Base-by-base conservation (phyloP, 2,888 invertebrate genomes). In the Noctua janthina region DNA sequence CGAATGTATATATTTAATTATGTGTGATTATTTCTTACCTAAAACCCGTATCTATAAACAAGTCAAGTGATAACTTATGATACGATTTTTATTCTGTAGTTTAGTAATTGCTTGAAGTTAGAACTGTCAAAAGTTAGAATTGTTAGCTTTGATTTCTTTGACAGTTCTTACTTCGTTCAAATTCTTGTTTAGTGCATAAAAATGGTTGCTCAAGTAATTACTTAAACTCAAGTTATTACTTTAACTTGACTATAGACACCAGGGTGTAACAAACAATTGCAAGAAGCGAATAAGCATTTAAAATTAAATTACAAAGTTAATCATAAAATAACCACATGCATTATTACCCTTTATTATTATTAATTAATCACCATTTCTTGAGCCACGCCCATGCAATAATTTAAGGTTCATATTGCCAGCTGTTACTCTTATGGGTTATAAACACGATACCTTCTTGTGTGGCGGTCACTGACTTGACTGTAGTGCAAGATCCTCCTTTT, bases 241-340 rank as follows among this genome's bases (percentile, higher is more conserved):
- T 35, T 35, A 35, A 35, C 35, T 35, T 35, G 35, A 35, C 39
- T 39, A 39, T 39, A 39, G 39, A 39, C 4, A 4, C 39, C 39
- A 39, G 39, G 39, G 39, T 39, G 20, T 29, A 43, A 43, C 2
- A 73, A 59, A 73, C 62, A n/a, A 29, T 15, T 17, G 17, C 13
- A 2, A 43, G 23, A 20, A 70, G 6, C 17, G 1, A 20, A 8
- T 23, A 7, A 17, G 0, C 23, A 43, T n/a, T 49, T 49, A 10
- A 39, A 62, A 75, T 51, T 29, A 23, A 64, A 74, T 70, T 49
- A n/a, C 13, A 49, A 54, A 72, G 62, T 76, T 54, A 74, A 74
- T 64, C 8, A 72, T 51, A n/a, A 62, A 54, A 81, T 81, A 17
- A 29, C 3, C 13, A 17, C 43, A 13, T 46, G 35, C 49, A 56